Base-by-base conservation (phyloP, 2,888 invertebrate species). In the Periphyllus acericola region DNA sequence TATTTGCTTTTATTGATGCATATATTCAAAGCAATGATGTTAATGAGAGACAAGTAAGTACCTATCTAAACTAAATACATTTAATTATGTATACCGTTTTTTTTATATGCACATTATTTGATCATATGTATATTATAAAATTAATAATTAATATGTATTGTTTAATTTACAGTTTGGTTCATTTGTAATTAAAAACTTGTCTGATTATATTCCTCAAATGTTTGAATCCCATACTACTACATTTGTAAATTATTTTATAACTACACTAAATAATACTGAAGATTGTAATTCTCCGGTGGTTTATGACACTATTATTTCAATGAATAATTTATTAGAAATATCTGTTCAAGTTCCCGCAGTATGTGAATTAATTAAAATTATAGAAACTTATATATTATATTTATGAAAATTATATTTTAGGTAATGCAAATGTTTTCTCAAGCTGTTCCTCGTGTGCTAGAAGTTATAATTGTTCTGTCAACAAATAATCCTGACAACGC, bases 251-350 rank as follows among this genome's bases (percentile, higher is more conserved):
- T 87, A 81, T 87, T 87, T 87, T 40, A 66, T 32, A 32, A 66
- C 60, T 34, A 87, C n/a, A n/a, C 40, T 87, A n/a, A 40, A 8
- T 40, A 72, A n/a, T 66, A 2, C 72, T 74, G 74, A 74, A 21
- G 81, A 87, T 81, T 72, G 81, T 60, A 87, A 55, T 40, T 87
- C 87, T 9, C 19, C 34, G 60, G 11, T 60, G 5, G 66, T 80
- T 66, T 87, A 74, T 66, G 81, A 87, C 25, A 81, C 74, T 21
- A 87, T 87, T 60, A 40, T 46, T 60, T 71, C 87, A 46, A 87
- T 87, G 87, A 87, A 87, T 81, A 87, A 87, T 75, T 21, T 87
- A 46, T 14, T 87, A 46, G 87, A 87, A 87, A 2, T 87, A 81
- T 36, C 81, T 25, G 32, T 66, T 66, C 74, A 66, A 74, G 19